A percentile compares a stretch with the other conserved stretches of the same genome.
Evolutionary conservation across 2,113 vertebrate genomes (phyloP).

Genomic region (Apteryx owenii): DNA sequence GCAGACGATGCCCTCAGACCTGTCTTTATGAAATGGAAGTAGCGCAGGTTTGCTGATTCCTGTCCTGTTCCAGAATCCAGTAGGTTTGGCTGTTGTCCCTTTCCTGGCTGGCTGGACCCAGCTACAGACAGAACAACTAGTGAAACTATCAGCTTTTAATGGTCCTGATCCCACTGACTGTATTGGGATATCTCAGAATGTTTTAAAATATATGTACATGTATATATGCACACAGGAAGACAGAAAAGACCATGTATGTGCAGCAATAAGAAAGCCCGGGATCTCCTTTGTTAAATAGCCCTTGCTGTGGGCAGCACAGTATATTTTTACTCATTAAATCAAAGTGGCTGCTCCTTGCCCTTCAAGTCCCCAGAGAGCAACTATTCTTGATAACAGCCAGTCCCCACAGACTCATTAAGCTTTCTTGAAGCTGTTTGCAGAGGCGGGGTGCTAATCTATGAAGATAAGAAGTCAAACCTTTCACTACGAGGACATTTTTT

Average conservation of each 20-base stretch:
- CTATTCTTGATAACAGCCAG: constrained; percentile 8
- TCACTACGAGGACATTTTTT: constrained; percentile 37
- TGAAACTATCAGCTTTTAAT: not conserved
- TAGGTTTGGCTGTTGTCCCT: not conserved
- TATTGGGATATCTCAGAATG: not conserved
- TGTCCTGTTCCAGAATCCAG: not conserved
- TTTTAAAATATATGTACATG: not conserved
- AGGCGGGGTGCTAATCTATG: constrained; percentile 66
- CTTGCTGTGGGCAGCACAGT: constrained; percentile 18
- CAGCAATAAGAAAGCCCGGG: not conserved
- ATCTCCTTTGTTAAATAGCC: not conserved
- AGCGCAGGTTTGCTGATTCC: not conserved
- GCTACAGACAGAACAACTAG: not conserved
- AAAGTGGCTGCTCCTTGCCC: constrained; percentile 32
- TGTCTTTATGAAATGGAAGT: not conserved
- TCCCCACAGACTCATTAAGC: constrained; percentile 43
- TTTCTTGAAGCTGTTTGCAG: constrained; percentile 51
- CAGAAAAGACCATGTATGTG: not conserved
- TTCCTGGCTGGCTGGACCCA: not conserved
- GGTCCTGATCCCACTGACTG: not conserved
- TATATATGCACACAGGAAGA: not conserved
- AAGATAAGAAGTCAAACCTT: constrained; percentile 71
- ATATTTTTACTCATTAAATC: constrained; percentile 45
- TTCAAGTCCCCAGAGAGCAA: constrained; percentile 15
- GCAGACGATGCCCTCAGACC: not conserved